Percentiles rank a stretch among this genome's conserved stretches.
phyloP scores from a whole-genome alignment of 2,888 invertebrate genomes.

The Xiphydria camelus region DNA sequence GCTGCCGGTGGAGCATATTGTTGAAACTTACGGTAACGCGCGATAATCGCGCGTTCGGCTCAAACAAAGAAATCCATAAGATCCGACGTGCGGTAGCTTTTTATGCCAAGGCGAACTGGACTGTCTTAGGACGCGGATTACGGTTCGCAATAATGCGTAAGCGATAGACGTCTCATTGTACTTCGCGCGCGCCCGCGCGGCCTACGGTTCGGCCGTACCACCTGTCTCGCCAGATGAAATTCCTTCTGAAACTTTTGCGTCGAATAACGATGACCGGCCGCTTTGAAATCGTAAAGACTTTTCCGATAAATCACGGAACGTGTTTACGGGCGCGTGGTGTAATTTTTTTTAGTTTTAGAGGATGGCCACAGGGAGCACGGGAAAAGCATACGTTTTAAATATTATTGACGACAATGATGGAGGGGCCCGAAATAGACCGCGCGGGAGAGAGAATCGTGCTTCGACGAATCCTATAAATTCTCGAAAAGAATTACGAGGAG shows the following conservation, averaged over 20 bases:
- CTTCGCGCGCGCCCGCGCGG: conserved; percentile 14
- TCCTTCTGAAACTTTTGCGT: no score
- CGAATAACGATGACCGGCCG: neutral
- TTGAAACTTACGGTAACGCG: conserved; percentile 8
- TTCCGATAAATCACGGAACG: no score
- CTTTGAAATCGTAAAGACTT: neutral
- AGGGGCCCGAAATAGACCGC: neutral
- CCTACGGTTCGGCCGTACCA: conserved; percentile 34
- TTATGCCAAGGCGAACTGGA: conserved; percentile 53
- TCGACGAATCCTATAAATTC: neutral
- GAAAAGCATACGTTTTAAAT: neutral
- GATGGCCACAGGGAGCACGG: neutral
- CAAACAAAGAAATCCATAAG: conserved; percentile 46
- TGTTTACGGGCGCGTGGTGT: no score
- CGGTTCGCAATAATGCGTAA: conserved; percentile 47
- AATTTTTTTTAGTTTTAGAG: no score
- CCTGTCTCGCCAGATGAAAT: conserved; percentile 45
- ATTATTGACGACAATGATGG: neutral
- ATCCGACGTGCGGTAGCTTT: conserved; percentile 41
- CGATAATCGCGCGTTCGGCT: conserved; percentile 26
- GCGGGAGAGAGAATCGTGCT: neutral
- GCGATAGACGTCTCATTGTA: conserved; percentile 48
- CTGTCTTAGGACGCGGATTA: conserved; percentile 46
- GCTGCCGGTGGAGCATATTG: no score
- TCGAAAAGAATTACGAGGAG: neutral